Conservation (phyloP, 2,113 vertebrate genomes). For the Chaenogobius annularis region DNA sequence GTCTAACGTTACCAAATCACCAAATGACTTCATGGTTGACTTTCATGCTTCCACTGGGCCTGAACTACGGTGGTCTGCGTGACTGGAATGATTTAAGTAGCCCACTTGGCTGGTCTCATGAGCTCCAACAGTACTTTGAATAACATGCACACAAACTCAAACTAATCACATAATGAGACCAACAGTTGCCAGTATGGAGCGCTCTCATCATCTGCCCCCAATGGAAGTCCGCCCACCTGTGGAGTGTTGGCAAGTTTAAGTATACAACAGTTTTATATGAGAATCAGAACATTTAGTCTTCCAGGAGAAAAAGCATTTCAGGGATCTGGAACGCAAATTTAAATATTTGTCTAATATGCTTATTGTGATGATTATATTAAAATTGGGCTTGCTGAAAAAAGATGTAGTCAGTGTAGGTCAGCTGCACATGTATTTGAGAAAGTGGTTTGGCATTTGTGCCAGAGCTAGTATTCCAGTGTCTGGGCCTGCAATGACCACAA, state of each 20-base stretch:
- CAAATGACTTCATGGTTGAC: slow-evolving; percentile 27
- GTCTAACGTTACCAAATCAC: neutral
- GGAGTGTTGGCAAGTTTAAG: slow-evolving; percentile 56
- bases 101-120: slow-evolving; percentile 43
- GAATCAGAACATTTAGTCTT: slow-evolving; percentile 6
- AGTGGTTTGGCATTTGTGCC: slow-evolving; percentile 5
- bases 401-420: neutral
- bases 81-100: slow-evolving; percentile 49
- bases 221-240: slow-evolving; percentile 54
- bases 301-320: neutral
- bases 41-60: slow-evolving; percentile 14
- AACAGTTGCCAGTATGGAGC: slow-evolving; percentile 44
- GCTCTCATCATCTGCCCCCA: slow-evolving; percentile 26
- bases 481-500: slow-evolving; percentile 11
- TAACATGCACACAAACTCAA: slow-evolving; percentile 22
- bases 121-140: slow-evolving; percentile 31
- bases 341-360: neutral
- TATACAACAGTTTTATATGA: slow-evolving; percentile 25
- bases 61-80: slow-evolving; percentile 31
- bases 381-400: neutral
- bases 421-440: neutral
- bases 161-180: slow-evolving; percentile 43
- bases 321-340: neutral
- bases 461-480: slow-evolving; percentile 2
- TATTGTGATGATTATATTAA: neutral